Evolutionary conservation across 1,140 invertebrate genomes (phyloP).

Genomic region (Drosophila baimaii): DNA sequence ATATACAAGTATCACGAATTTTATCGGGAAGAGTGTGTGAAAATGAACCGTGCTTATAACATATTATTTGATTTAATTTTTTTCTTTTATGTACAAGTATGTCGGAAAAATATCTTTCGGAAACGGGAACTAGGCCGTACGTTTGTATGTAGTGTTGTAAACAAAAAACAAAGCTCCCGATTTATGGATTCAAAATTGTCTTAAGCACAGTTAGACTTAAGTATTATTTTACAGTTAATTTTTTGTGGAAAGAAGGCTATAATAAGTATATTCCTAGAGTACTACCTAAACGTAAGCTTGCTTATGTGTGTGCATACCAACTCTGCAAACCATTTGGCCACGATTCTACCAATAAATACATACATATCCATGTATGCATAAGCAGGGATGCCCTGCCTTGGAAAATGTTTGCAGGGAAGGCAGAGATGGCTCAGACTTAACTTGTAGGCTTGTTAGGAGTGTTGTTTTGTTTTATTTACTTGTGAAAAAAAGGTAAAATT

Average conservation of each 20-base stretch:
- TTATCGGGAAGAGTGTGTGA: neutral
- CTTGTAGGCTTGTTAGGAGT: slow-evolving; percentile 3
- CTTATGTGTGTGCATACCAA: neutral
- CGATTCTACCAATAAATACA: too few relatives aligned
- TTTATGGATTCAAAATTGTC: neutral
- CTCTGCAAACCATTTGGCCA: slow-evolving; percentile 3
- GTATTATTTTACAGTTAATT: neutral
- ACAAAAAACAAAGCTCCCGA: slow-evolving; percentile 10
- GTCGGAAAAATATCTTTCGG: neutral
- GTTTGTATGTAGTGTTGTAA: neutral
- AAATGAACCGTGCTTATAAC: neutral
- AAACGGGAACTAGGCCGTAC: slow-evolving; percentile 13
- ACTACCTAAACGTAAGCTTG: neutral
- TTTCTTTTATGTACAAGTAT: slow-evolving; percentile 9
- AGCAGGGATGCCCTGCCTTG: neutral
- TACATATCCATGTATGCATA: neutral
- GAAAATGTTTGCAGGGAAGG: slow-evolving; percentile 1
- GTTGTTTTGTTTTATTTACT: slow-evolving; percentile 6
- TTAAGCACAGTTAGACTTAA: neutral
- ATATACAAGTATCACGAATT: neutral
- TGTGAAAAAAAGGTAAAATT: slow-evolving; percentile 8
- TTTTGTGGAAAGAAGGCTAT: neutral
- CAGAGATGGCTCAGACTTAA: neutral
- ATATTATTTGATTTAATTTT: neutral
- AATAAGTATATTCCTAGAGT: slow-evolving; percentile 1